A percentile compares a stretch with the other conserved stretches of the same genome.
Evolutionary conservation across 2,888 invertebrate species (phyloP).

Genomic region (Esperia sulphurella): DNA sequence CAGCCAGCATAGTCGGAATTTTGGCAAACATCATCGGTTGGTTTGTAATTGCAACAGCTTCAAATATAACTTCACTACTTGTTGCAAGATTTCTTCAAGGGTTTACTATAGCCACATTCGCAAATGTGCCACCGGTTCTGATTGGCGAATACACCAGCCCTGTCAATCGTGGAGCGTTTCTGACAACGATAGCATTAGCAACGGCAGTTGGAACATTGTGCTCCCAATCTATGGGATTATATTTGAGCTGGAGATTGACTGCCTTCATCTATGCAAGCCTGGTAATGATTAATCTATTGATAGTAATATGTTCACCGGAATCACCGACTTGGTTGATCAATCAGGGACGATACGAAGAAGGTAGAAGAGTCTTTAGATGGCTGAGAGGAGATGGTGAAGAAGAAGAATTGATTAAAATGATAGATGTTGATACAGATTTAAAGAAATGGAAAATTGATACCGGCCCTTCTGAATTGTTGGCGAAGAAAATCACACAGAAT

Average conservation of each 20-base stretch:
- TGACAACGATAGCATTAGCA: conserved; percentile 79
- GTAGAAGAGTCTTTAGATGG: conserved; percentile 75
- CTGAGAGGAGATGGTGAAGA: conserved; percentile 69
- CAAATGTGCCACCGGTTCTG: conserved; percentile 62
- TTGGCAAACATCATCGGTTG: conserved; percentile 72
- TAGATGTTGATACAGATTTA: conserved; percentile 37
- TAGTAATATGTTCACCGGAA: conserved; percentile 73
- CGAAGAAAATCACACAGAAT: conserved; percentile 27
- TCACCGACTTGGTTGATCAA: conserved; percentile 82
- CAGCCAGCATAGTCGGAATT: conserved; percentile 63
- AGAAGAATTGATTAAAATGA: conserved; percentile 49
- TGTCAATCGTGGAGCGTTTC: conserved; percentile 77
- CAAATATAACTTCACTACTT: conserved; percentile 42
- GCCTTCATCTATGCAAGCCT: conserved; percentile 67
- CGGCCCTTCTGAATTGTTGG: conserved; percentile 23
- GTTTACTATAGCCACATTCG: conserved; percentile 64
- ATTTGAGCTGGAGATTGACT: conserved; percentile 73
- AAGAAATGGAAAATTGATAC: conserved; percentile 30
- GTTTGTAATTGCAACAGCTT: conserved; percentile 53
- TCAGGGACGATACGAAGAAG: conserved; percentile 72
- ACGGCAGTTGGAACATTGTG: conserved; percentile 79
- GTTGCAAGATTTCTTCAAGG: conserved; percentile 60
- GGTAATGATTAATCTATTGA: conserved; percentile 60
- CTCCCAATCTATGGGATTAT: conserved; percentile 80
- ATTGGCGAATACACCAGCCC: conserved; percentile 79